These are phyloP conservation scores for Hirtodrosophila confusa DNA, from an alignment of 2,888 invertebrate species.

Conservation along the genomic window DNA sequence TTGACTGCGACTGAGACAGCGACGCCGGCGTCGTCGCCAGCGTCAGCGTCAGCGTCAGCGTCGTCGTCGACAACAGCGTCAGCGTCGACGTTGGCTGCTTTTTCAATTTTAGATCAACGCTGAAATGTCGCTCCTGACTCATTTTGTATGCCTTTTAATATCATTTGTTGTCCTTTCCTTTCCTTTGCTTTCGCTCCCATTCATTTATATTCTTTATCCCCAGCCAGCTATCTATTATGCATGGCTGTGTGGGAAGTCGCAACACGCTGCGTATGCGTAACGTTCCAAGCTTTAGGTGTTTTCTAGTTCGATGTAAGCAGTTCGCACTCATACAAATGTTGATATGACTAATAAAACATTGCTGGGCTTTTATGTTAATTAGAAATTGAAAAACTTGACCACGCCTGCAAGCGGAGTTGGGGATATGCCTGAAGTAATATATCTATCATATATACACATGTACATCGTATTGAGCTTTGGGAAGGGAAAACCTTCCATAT, in stretches of 20 bases:
- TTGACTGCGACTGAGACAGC: constrained; percentile 10
- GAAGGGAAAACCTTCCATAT: too few relatives aligned
- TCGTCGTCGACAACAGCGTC: constrained; percentile 27
- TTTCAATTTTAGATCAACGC: constrained; percentile 74
- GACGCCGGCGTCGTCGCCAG: constrained; percentile 22
- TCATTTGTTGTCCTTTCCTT: constrained; percentile 58
- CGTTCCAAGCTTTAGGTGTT: constrained; percentile 15
- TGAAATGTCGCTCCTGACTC: constrained; percentile 52
- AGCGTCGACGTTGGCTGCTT: constrained; percentile 35
- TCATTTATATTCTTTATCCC: constrained; percentile 33
- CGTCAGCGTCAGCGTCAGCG: constrained; percentile 11
- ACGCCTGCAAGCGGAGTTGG: not conserved
- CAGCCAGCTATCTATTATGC: constrained; percentile 60
- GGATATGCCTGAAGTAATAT: too few relatives aligned
- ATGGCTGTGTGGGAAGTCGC: constrained; percentile 23
- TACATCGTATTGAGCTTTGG: too few relatives aligned
- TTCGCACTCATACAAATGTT: not conserved
- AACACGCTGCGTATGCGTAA: constrained; percentile 75
- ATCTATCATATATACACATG: too few relatives aligned
- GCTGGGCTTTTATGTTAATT: constrained; percentile 22
- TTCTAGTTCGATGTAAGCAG: constrained; percentile 9
- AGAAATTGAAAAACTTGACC: not conserved
- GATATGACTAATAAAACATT: constrained; percentile 28
- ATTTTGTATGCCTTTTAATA: constrained; percentile 78
- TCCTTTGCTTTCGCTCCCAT: constrained; percentile 21